Conservation (phyloP, 2,113 vertebrate species). For the Taxidea taxus region DNA sequence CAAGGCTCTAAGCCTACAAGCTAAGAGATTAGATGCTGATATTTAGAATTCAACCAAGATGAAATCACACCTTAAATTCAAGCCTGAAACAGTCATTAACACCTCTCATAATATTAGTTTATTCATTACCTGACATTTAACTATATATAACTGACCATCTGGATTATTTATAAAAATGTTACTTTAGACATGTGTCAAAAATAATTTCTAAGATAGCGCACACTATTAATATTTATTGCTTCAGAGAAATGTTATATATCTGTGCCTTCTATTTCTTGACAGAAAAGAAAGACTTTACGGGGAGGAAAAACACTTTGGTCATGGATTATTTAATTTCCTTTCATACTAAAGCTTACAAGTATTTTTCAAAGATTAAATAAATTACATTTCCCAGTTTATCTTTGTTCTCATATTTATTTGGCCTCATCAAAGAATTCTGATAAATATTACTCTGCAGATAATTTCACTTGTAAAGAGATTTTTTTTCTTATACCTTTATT, state of each 20-base stretch:
- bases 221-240: not conserved
- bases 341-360: not conserved
- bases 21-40: not conserved
- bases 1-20: not conserved
- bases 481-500: not conserved
- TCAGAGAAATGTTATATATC: not conserved
- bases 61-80: not conserved
- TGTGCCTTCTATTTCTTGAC: not conserved
- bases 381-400: not conserved
- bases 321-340: not conserved
- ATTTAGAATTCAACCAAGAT: not conserved
- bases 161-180: not conserved
- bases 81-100: not conserved
- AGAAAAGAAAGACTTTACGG: not conserved
- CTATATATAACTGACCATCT: not conserved
- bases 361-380: slow-evolving; percentile 6
- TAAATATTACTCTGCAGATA: not conserved
- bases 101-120: not conserved
- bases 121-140: not conserved
- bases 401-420: not conserved
- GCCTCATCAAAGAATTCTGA: not conserved
- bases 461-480: not conserved
- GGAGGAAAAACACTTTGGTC: not conserved
- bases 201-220: not conserved
- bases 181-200: not conserved